phyloP scores from a whole-genome alignment of 2,888 invertebrate genomes.

The Agonum fuliginosum region DNA sequence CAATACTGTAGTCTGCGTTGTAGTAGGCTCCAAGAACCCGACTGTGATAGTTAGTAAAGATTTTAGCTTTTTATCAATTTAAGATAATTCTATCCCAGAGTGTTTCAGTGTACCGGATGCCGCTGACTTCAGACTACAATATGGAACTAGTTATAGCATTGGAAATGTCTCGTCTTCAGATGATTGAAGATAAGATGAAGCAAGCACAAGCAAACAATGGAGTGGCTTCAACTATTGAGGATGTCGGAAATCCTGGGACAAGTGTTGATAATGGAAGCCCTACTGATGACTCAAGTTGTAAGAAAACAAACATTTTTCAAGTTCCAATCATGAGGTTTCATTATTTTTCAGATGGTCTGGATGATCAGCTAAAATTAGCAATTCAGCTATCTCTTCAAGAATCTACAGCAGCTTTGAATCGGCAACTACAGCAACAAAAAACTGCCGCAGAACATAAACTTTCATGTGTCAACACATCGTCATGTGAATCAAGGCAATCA shows the following conservation, averaged over 20 bases:
- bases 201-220: slow-evolving; percentile 70
- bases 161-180: slow-evolving; percentile 81
- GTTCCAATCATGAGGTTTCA: not conserved
- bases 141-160: slow-evolving; percentile 80
- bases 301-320: slow-evolving; percentile 11
- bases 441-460: not conserved
- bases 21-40: slow-evolving; percentile 66
- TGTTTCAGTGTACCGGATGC: slow-evolving; percentile 65
- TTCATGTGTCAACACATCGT: slow-evolving; percentile 15
- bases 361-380: slow-evolving; percentile 74
- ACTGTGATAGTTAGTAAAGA: slow-evolving; percentile 68
- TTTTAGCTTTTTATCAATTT: slow-evolving; percentile 14
- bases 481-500: slow-evolving; percentile 56
- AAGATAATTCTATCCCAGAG: slow-evolving; percentile 28
- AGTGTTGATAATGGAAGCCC: slow-evolving; percentile 70
- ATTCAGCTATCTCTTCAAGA: slow-evolving; percentile 75
- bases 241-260: slow-evolving; percentile 69
- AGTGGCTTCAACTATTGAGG: slow-evolving; percentile 47
- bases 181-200: slow-evolving; percentile 77
- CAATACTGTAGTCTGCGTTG: slow-evolving; percentile 77
- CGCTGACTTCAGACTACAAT: slow-evolving; percentile 73
- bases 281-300: slow-evolving; percentile 53
- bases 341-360: slow-evolving; percentile 67
- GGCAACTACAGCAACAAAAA: slow-evolving; percentile 60
- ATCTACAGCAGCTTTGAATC: slow-evolving; percentile 66